Evolutionary conservation across 2,797 vertebrate species (phyloP).

Genomic region (Onychomys arenicola): DNA sequence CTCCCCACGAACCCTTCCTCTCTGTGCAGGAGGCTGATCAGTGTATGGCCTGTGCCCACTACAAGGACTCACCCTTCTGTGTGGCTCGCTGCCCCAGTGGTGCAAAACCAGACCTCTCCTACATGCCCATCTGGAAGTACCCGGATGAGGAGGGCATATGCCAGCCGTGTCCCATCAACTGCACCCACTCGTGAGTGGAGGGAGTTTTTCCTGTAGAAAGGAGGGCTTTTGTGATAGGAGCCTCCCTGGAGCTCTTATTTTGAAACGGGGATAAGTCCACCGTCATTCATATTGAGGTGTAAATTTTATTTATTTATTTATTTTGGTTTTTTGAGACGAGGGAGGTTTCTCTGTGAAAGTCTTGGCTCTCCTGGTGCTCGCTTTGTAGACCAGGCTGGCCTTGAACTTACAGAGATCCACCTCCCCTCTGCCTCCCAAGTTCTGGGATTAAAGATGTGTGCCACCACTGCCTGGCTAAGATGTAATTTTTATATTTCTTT

Average conservation of each 20-base stretch:
- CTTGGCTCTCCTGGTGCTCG: not conserved
- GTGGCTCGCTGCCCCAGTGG: conserved; percentile 95
- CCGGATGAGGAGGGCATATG: conserved; percentile 92
- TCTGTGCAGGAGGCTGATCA: conserved; percentile 90
- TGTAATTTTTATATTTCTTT: not conserved
- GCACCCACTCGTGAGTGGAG: conserved; percentile 94
- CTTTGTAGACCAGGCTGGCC: not conserved
- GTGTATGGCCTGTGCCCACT: conserved; percentile 92
- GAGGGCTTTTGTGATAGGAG: not conserved
- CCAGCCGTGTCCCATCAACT: conserved; percentile 95
- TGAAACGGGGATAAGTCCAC: not conserved
- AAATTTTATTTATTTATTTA: not conserved
- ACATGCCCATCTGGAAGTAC: conserved; percentile 96
- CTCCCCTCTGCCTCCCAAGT: not conserved
- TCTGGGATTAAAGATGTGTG: not conserved
- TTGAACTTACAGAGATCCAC: not conserved
- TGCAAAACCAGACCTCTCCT: conserved; percentile 92
- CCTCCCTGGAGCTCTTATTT: not conserved
- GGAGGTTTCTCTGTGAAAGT: not conserved
- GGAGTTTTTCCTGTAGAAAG: not conserved
- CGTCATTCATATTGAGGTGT: not conserved
- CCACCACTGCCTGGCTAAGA: not conserved
- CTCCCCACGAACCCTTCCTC: not conserved
- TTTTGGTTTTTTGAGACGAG: not conserved
- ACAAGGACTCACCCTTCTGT: conserved; percentile 91